phyloP scores from a whole-genome alignment of 2,888 invertebrate genomes.

The Lysandra coridon region DNA sequence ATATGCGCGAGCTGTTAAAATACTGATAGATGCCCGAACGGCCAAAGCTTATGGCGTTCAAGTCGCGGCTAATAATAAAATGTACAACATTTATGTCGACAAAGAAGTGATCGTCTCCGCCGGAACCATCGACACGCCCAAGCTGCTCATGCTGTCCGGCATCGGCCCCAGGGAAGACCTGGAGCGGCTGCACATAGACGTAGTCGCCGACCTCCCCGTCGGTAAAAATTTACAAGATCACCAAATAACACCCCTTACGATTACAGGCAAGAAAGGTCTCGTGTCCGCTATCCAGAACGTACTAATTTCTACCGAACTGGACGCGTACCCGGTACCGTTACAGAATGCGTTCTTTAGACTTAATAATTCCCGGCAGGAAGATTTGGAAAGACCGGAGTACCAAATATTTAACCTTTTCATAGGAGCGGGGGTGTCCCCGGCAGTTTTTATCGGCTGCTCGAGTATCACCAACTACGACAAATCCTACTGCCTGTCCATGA shows the following conservation, averaged over 20 bases:
- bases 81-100: conserved; percentile 51
- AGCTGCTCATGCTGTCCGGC: conserved; percentile 66
- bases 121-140: conserved; percentile 62
- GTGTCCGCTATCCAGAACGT: conserved; percentile 46
- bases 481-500: conserved; percentile 51
- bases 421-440: conserved; percentile 56
- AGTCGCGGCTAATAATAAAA: conserved; percentile 49
- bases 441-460: conserved; percentile 50
- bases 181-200: conserved; percentile 50
- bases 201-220: conserved; percentile 61
- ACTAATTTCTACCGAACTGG: conserved; percentile 43
- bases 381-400: conserved; percentile 52
- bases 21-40: conserved; percentile 55
- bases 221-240: conserved; percentile 68
- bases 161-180: conserved; percentile 60
- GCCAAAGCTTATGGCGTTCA: conserved; percentile 56
- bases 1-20: conserved; percentile 55
- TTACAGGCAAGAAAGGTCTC: conserved; percentile 54
- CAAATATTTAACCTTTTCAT: conserved; percentile 61
- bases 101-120: conserved; percentile 66
- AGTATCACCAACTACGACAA: conserved; percentile 48
- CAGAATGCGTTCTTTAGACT: conserved; percentile 57
- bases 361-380: conserved; percentile 40
- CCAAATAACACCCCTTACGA: conserved; percentile 49
- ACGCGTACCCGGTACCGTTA: conserved; percentile 53